Evolutionary conservation across 2,888 invertebrate genomes (phyloP).

Genomic region (Athalia circularis): DNA sequence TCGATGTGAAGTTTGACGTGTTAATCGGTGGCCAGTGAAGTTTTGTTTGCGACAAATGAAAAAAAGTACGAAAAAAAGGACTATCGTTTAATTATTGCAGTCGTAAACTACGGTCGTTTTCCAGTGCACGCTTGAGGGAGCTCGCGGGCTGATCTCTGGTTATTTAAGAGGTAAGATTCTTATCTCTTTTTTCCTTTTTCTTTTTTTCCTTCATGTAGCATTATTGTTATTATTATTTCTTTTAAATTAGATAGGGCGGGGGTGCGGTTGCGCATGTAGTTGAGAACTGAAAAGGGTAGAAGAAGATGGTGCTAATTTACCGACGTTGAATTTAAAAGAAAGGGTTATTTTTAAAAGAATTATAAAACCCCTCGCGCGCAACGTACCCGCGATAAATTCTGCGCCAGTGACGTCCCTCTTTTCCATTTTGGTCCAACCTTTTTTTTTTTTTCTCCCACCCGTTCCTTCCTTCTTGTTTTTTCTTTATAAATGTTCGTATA

Average conservation of each 20-base stretch:
- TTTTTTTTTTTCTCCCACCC: not conserved
- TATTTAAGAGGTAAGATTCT: not conserved
- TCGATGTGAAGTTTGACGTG: too few relatives aligned
- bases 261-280: not conserved
- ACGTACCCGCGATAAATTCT: not conserved
- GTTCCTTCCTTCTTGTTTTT: not conserved
- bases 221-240: not conserved
- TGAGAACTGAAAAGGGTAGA: not conserved
- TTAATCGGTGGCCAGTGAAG: too few relatives aligned
- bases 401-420: not conserved
- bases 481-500: not conserved
- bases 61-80: too few relatives aligned
- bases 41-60: too few relatives aligned
- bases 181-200: not conserved
- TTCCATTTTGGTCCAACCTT: conserved; percentile 5
- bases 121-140: too few relatives aligned
- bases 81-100: too few relatives aligned
- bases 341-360: conserved; percentile 59
- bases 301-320: conserved; percentile 61
- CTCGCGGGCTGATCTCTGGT: not conserved
- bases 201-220: not conserved
- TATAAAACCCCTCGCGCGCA: conserved; percentile 8
- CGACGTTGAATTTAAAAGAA: conserved; percentile 56
- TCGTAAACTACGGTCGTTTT: too few relatives aligned
- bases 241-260: not conserved